Conservation (phyloP, 2,797 vertebrate genomes). For the Tympanoctomys barrerae region DNA sequence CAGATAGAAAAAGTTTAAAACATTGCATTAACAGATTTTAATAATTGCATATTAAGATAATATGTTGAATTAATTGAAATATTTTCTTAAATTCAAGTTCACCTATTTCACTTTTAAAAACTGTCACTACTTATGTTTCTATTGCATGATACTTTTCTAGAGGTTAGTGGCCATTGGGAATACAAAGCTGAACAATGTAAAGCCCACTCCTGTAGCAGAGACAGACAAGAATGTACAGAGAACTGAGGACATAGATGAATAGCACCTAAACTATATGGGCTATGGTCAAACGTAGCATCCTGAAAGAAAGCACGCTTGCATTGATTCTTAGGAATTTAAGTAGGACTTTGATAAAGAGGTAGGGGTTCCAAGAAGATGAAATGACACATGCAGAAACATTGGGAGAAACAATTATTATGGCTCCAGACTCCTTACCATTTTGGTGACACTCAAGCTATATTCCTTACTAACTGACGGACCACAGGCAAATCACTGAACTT, state of each 20-base stretch:
- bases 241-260: not conserved
- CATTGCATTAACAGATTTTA: not conserved
- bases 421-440: not conserved
- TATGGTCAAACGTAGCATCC: not conserved
- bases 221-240: not conserved
- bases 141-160: not conserved
- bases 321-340: not conserved
- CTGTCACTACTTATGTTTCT: not conserved
- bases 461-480: not conserved
- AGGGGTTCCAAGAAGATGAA: not conserved
- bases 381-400: not conserved
- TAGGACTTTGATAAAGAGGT: not conserved
- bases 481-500: not conserved
- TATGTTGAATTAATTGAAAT: slow-evolving; percentile 22
- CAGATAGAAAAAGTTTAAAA: not conserved
- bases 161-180: not conserved
- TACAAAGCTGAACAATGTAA: not conserved
- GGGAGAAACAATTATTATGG: not conserved
- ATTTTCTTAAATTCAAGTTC: not conserved
- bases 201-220: not conserved
- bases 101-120: not conserved
- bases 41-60: not conserved
- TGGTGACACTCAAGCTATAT: not conserved
- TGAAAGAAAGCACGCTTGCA: not conserved
- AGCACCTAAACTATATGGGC: not conserved